Evolutionary conservation across 2,113 vertebrate genomes (phyloP).

Genomic region (Scophthalmus maximus): DNA sequence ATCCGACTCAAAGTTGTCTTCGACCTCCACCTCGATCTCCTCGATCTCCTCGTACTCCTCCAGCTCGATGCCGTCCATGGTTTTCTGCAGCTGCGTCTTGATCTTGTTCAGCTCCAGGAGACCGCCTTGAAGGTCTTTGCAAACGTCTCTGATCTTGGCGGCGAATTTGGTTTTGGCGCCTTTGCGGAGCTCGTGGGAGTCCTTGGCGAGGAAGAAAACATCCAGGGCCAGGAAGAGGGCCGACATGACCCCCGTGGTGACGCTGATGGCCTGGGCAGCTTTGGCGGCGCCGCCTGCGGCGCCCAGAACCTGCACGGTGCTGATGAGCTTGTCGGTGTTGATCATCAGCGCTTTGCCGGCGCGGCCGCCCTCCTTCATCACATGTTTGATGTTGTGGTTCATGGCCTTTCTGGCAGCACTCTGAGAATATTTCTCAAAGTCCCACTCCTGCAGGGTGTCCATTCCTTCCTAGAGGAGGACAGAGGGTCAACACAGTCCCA

Average conservation of each 20-base stretch:
- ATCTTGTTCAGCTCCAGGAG: constrained; percentile 79
- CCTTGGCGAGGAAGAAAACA: constrained; percentile 81
- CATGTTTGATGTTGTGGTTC: constrained; percentile 78
- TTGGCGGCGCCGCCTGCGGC: constrained; percentile 68
- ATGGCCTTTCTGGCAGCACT: constrained; percentile 74
- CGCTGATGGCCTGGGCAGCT: constrained; percentile 67
- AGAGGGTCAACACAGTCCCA: neutral
- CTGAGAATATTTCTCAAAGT: constrained; percentile 77
- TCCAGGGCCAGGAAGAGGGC: constrained; percentile 80
- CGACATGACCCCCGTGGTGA: constrained; percentile 78
- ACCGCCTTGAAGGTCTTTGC: constrained; percentile 73
- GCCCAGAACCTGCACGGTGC: constrained; percentile 69
- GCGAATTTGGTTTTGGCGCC: constrained; percentile 82
- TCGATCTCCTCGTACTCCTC: constrained; percentile 75
- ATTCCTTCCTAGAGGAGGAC: constrained; percentile 72
- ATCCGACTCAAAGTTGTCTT: constrained; percentile 66
- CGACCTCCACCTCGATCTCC: constrained; percentile 74
- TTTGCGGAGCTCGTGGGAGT: constrained; percentile 79
- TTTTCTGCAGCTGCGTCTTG: constrained; percentile 78
- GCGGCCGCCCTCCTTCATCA: constrained; percentile 76
- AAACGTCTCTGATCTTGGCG: constrained; percentile 74
- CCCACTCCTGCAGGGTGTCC: constrained; percentile 76
- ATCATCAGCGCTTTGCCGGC: constrained; percentile 76
- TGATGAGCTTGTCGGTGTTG: constrained; percentile 76
- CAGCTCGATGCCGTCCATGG: constrained; percentile 81